A percentile compares a stretch with the other conserved stretches of the same genome.
phyloP scores from a whole-genome alignment of 2,888 invertebrate species.

The Ectemnius lituratus region DNA sequence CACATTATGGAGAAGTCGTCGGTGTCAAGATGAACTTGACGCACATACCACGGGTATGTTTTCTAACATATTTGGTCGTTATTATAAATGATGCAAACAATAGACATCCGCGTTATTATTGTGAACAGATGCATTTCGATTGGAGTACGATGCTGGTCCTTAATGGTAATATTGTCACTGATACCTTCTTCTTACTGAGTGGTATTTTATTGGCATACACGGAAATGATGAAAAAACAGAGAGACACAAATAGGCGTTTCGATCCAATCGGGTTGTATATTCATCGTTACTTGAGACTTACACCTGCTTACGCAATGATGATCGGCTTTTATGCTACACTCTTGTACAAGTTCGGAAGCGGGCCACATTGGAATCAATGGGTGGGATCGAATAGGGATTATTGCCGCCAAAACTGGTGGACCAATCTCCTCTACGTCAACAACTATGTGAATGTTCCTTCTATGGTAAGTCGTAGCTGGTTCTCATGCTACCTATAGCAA shows the following conservation, averaged over 20 bases:
- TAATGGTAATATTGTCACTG: conserved; percentile 72
- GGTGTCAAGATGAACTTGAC: conserved; percentile 63
- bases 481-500: no score
- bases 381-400: conserved; percentile 76
- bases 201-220: conserved; percentile 70
- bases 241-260: conserved; percentile 67
- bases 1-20: conserved; percentile 63
- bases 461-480: conserved; percentile 62
- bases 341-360: conserved; percentile 84
- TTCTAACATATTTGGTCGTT: not conserved
- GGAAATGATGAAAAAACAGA: conserved; percentile 54
- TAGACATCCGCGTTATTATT: not conserved
- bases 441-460: conserved; percentile 71
- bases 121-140: conserved; percentile 63
- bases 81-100: not conserved
- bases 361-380: conserved; percentile 85
- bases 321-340: conserved; percentile 87
- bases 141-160: conserved; percentile 70
- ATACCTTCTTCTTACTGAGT: conserved; percentile 73
- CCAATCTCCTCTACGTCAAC: conserved; percentile 76
- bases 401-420: conserved; percentile 77
- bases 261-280: conserved; percentile 82
- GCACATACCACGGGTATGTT: conserved; percentile 59
- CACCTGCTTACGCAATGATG: conserved; percentile 86
- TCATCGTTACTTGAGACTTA: conserved; percentile 86